Evolutionary conservation across 2,113 vertebrate genomes (phyloP), one percentile per base, ranked within the genome.

Genomic region (Oxyruncus cristatus): DNA sequence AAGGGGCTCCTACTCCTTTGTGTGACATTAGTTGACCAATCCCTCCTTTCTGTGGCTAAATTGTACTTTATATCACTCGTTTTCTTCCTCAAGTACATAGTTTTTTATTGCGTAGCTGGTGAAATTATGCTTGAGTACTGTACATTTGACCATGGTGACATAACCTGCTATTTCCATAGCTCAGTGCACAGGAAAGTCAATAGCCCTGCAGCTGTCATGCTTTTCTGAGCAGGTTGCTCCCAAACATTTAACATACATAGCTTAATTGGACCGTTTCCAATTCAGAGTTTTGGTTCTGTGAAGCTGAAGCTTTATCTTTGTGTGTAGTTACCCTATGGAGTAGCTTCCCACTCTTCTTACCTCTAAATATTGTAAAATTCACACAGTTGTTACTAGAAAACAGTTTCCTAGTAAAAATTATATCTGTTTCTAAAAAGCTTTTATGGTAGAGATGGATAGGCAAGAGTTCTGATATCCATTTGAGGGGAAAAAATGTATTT

Each of bases 181-280:
- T 83, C 58, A 49, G 32, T 21, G 49, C 50, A 91, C 1, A 4
- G 37, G 15, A 37, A 86, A 92, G 68, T 84, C 73, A 80, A 92
- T 39, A 83, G 44, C 49, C 55, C 65, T 35, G 33, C 4, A 15
- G 76, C 52, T 85, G 66, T 67, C 55, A 67, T 32, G 26, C 27
- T 87, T 66, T 78, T 91, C 73, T 50, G 50, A 95, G 70, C 35
- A 94, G 92, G 74, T 85, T 94, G 58, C 37, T 82, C 87, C 49
- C 58, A 85, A 91, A 92, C 22, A 65, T 66, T 72, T 53, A 68
- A 76, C 62, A 89, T n/a, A 71, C 37, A 46, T 14, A 78, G 74
- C 26, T 72, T 72, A 71, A 75, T 61, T 28, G 70, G 58, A 84
- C 32, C 30, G 49, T 65, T 78, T 85, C 53, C 87, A 72, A 82